phyloP scores from a whole-genome alignment of 2,113 vertebrate genomes.

The Ophthalmolycus amberensis region DNA sequence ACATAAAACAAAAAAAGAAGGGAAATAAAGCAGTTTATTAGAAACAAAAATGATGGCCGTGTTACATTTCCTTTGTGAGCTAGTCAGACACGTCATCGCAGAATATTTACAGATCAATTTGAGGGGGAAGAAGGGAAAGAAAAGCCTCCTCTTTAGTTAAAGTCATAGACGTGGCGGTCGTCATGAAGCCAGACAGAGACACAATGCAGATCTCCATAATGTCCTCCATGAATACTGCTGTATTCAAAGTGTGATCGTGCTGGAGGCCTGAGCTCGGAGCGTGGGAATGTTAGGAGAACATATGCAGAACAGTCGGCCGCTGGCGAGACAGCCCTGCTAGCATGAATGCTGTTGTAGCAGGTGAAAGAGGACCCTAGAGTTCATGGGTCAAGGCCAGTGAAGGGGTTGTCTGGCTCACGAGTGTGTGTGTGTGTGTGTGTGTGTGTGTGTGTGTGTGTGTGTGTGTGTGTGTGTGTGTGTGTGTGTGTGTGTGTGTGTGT shows the following conservation, averaged over 20 bases:
- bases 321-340: slow-evolving; percentile 78
- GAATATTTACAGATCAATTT: slow-evolving; percentile 19
- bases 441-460: slow-evolving; percentile 48
- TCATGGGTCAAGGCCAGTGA: slow-evolving; percentile 88
- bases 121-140: not conserved
- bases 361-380: slow-evolving; percentile 82
- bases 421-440: slow-evolving; percentile 51
- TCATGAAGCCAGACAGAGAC: slow-evolving; percentile 54
- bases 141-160: slow-evolving; percentile 2
- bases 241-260: slow-evolving; percentile 39
- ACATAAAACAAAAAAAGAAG: not conserved
- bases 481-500: slow-evolving; percentile 53
- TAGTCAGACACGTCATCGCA: not conserved
- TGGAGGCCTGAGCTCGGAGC: slow-evolving; percentile 60
- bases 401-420: slow-evolving; percentile 70
- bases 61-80: slow-evolving; percentile 6
- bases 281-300: slow-evolving; percentile 78
- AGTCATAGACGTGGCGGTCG: slow-evolving; percentile 3
- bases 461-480: slow-evolving; percentile 44
- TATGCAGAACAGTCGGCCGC: slow-evolving; percentile 75
- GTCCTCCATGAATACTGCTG: slow-evolving; percentile 51
- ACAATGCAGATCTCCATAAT: slow-evolving; percentile 71
- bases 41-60: not conserved
- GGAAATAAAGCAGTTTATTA: not conserved
- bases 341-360: slow-evolving; percentile 79